Evolutionary conservation across 2,113 vertebrate genomes (phyloP), one percentile per base, ranked within the genome.

Genomic region (Chloroceryle aenea): DNA sequence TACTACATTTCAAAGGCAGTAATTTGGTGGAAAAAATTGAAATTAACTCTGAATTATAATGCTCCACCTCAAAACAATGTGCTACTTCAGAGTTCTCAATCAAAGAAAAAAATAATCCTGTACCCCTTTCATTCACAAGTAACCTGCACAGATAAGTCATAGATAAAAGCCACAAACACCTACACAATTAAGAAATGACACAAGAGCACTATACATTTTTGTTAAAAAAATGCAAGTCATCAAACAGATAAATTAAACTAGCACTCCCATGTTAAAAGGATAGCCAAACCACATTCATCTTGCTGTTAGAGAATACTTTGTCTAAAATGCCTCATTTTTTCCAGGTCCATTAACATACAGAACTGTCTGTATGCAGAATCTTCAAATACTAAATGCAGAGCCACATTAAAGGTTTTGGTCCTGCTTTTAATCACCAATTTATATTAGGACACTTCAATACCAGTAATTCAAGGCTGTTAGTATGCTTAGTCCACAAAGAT

Each of bases 11-110:
- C 40, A 17, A 83, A 95, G 77, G 32, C 12, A 66, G 7, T 27
- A 68, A 11, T 77, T 63, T 2, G 4, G 26, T 11, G 10, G 14
- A 17, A 76, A 71, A 6, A 32, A 14, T 36, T 23, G 5, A 30
- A 59, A 40, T 21, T 25, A 7, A 58, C 14, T 66, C 56, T 11
- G 5, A 82, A 63, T 47, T 40, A 74, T 0, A 0, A 14, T 7
- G 7, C 21, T 83, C 48, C 26, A 81, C 22, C 15, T 25, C 25
- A 30, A 91, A 81, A 91, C 2, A 0, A 34, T 0, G 0, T 17
- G 25, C 36, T 72, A 79, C 45, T 48, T 22, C 4, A 5, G 86
- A 58, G 11, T 62, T 4, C 15, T 64, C 21, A 30, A 72, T 56
- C 19, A 73, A 47, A 62, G 29, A 56, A 55, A 27, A 17, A 72